Base-by-base conservation (phyloP, 2,797 vertebrate genomes). In the Percopsis omiscomaycus region DNA sequence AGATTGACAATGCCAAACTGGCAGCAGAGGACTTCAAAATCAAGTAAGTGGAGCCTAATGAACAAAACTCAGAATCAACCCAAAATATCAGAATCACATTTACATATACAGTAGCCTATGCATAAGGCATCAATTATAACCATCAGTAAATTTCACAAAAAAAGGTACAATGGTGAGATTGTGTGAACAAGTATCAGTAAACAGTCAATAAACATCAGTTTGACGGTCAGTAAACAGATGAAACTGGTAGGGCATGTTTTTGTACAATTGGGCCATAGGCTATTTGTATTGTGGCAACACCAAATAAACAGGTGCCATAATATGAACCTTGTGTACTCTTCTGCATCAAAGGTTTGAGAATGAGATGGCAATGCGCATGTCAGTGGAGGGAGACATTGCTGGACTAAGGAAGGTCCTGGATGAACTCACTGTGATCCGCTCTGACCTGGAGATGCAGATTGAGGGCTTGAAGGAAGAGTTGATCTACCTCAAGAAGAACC, bases 391-490 rank as follows among this genome's bases (percentile, higher is more conserved):
- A 0, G 92, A 93, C 74, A 90, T 92, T 2, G 1, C 4, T 0
- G 89, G 89, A 3, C 82, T 93, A 66, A 83, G 90, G 0, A 90
- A 59, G 69, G 74, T 91, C 1, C 74, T 92, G 77, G 92, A 93
- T 1, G 89, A 92, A 0, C 77, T 93, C 71, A 93, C 92, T 16
- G n/a, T 86, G 50, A 0, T 63, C 15, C 70, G 92, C 3, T 81
- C 88, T 0, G 87, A 92, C 22, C 81, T 92, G 77, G 92, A 92
- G 85, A 88, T 91, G 83, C 87, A 89, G 80, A 81, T 92, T 27
- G 92, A 93, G 68, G 82, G 90, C 42, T 65, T 92, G 72, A 92
- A 78, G 57, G 92, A 93, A 77, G 92, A 93, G 81, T 80, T 92
- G 50, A 53, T 90, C 50, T 93, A 84, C 78, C 78, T 93, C 65